phyloP scores from a whole-genome alignment of 2,888 invertebrate genomes.

The Ophonus ardosiacus region DNA sequence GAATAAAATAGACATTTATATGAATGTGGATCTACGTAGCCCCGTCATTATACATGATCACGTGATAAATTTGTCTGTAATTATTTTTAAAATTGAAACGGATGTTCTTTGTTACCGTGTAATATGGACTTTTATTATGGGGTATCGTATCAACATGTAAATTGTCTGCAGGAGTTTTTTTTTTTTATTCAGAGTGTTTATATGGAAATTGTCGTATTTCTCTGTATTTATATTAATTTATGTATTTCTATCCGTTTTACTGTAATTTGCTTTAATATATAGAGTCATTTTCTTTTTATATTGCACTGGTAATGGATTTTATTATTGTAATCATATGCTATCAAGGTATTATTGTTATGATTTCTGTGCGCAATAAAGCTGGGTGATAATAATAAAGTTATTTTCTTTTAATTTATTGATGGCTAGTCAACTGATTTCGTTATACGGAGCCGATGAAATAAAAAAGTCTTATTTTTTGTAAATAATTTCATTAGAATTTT shows the following conservation, averaged over 20 bases:
- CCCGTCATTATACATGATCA: slow-evolving; percentile 51
- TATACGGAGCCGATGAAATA: too few relatives aligned
- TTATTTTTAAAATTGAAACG: slow-evolving; percentile 56
- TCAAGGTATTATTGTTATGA: neutral
- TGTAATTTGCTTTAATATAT: slow-evolving; percentile 20
- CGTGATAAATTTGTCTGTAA: slow-evolving; percentile 53
- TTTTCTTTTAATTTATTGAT: too few relatives aligned
- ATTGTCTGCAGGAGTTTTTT: neutral
- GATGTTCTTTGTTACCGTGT: slow-evolving; percentile 21
- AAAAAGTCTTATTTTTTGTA: too few relatives aligned
- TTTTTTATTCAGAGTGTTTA: slow-evolving; percentile 28
- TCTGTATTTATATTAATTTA: slow-evolving; percentile 28
- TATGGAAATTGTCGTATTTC: slow-evolving; percentile 33
- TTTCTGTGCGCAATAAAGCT: slow-evolving; percentile 1
- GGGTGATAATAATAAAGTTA: neutral
- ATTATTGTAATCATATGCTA: slow-evolving; percentile 9
- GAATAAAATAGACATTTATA: slow-evolving; percentile 59
- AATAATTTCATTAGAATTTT: too few relatives aligned
- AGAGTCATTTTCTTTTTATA: slow-evolving; percentile 9
- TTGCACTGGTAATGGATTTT: neutral
- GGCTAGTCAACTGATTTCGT: too few relatives aligned
- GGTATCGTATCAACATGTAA: slow-evolving; percentile 25
- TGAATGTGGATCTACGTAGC: slow-evolving; percentile 49
- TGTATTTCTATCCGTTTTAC: neutral
- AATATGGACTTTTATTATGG: slow-evolving; percentile 39